Conservation (phyloP, 2,113 vertebrate genomes). For the Choloepus hoffmanni region DNA sequence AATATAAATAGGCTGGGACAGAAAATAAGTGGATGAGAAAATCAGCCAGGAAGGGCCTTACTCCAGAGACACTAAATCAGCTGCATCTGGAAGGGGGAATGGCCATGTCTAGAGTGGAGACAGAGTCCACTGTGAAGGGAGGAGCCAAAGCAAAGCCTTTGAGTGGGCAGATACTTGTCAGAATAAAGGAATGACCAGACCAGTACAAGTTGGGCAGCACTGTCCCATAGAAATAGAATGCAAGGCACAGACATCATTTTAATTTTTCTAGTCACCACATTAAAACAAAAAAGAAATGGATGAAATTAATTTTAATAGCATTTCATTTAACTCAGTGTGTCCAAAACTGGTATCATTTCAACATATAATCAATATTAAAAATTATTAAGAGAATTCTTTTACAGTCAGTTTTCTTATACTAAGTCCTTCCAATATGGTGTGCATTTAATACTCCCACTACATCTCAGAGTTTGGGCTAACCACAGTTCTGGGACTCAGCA, state of each 20-base stretch:
- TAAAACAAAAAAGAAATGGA: background rate
- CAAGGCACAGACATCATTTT: background rate
- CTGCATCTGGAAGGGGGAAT: background rate
- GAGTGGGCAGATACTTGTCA: background rate
- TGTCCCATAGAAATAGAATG: background rate
- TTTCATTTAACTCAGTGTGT: background rate
- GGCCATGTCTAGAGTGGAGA: background rate
- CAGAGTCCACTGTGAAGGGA: background rate
- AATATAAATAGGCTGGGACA: background rate
- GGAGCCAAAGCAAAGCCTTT: background rate
- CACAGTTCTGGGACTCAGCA: accelerated
- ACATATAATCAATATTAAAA: background rate
- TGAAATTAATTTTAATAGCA: background rate
- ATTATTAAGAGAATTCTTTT: background rate
- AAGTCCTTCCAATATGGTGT: background rate
- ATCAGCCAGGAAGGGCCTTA: background rate
- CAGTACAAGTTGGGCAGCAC: too few species aligned
- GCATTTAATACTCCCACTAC: background rate
- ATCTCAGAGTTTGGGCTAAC: background rate
- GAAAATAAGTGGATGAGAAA: background rate
- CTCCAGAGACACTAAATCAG: background rate
- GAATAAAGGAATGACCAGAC: background rate
- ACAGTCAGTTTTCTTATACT: background rate
- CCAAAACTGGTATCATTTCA: background rate
- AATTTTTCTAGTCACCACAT: background rate